Evolutionary conservation across 2,797 vertebrate genomes (phyloP).

Genomic region (Lycodopsis pacificus): DNA sequence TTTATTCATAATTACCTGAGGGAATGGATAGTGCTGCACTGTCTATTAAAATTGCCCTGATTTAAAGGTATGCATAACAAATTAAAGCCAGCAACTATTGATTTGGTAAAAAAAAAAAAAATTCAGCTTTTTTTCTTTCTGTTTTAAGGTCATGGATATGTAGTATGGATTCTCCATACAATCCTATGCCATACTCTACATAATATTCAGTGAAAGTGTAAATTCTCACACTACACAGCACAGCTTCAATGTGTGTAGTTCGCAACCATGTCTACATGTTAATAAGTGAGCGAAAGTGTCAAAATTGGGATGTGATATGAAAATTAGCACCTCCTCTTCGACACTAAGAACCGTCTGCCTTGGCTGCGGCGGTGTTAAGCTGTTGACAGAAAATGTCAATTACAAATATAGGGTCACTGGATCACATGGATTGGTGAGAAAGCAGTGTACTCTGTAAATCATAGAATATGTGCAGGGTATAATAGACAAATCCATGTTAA

Average conservation of each 20-base stretch:
- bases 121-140: not conserved
- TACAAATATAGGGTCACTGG: slow-evolving; percentile 41
- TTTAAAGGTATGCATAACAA: slow-evolving; percentile 57
- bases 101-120: slow-evolving; percentile 43
- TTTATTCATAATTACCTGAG: slow-evolving; percentile 83
- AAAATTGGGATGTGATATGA: slow-evolving; percentile 67
- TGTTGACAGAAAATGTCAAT: slow-evolving; percentile 44
- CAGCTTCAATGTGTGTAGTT: slow-evolving; percentile 43
- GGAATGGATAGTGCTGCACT: slow-evolving; percentile 66
- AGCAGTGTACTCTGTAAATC: not conserved
- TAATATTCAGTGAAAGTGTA: not conserved
- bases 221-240: not conserved
- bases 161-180: slow-evolving; percentile 8
- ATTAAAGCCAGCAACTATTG: slow-evolving; percentile 46
- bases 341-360: slow-evolving; percentile 46
- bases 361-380: slow-evolving; percentile 33
- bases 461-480: not conserved
- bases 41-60: slow-evolving; percentile 73
- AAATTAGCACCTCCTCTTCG: slow-evolving; percentile 66
- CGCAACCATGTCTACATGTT: slow-evolving; percentile 38
- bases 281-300: slow-evolving; percentile 67
- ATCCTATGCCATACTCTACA: not conserved
- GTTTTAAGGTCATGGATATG: slow-evolving; percentile 24
- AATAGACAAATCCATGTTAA: not conserved
- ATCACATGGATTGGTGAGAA: slow-evolving; percentile 13